Evolutionary conservation across 2,113 vertebrate genomes (phyloP).

Genomic region (Willisornis vidua): DNA sequence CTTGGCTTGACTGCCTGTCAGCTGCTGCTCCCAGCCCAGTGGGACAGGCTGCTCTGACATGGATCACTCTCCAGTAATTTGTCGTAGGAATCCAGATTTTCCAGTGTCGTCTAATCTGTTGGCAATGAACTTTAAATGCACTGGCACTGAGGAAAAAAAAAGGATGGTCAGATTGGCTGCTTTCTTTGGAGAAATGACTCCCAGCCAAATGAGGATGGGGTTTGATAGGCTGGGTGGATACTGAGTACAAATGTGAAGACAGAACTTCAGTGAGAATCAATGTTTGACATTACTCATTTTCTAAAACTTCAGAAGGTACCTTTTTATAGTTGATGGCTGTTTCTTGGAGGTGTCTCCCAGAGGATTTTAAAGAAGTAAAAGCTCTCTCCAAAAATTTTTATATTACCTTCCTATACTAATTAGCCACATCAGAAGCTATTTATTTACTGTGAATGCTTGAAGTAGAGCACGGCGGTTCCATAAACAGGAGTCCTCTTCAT

Average conservation of each 20-base stretch:
- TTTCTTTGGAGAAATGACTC: constrained; percentile 27
- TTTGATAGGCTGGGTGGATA: constrained; percentile 47
- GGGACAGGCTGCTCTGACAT: background rate
- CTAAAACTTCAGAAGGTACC: constrained; percentile 62
- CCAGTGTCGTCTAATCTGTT: background rate
- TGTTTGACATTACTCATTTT: constrained; percentile 17
- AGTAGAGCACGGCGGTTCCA: constrained; percentile 42
- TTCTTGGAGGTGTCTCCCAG: background rate
- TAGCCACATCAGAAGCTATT: constrained; percentile 58
- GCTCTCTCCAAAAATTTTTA: background rate
- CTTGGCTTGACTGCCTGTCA: background rate
- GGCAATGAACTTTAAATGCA: background rate
- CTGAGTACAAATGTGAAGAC: constrained; percentile 67
- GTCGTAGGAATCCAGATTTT: background rate
- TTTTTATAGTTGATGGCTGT: constrained; percentile 47
- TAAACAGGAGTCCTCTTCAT: constrained; percentile 45
- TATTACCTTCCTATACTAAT: constrained; percentile 33
- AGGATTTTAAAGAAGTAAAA: constrained; percentile 47
- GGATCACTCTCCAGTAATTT: background rate
- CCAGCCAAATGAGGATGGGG: constrained; percentile 2
- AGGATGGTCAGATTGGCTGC: background rate
- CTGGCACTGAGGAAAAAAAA: background rate
- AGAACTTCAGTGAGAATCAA: constrained; percentile 29
- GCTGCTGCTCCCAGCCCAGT: background rate
- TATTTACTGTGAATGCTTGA: constrained; percentile 70